Conservation (phyloP, 2,113 vertebrate genomes). For the Strix aluco region DNA sequence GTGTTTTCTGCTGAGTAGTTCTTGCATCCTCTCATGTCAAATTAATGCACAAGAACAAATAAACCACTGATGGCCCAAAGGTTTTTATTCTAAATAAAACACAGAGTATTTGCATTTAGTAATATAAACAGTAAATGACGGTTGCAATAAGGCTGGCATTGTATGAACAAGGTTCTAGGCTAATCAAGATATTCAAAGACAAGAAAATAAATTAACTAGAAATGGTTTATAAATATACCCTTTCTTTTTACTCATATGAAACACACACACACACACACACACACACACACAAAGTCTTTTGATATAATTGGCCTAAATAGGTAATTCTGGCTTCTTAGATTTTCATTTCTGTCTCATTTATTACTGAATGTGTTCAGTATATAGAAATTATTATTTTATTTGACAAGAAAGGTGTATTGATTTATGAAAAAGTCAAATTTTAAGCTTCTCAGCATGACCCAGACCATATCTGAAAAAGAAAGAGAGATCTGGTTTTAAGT, state of each 20-base stretch:
- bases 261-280: not conserved
- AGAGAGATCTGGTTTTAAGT: not conserved
- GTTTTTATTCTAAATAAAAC: constrained; percentile 15
- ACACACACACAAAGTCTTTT: not conserved
- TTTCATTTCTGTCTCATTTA: not conserved
- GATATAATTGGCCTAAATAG: not conserved
- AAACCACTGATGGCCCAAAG: not conserved
- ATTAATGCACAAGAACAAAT: not conserved
- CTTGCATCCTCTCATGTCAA: not conserved
- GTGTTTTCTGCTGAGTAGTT: not conserved
- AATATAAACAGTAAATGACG: not conserved
- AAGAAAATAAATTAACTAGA: not conserved
- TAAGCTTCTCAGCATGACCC: not conserved
- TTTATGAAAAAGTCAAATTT: not conserved
- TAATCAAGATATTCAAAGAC: not conserved
- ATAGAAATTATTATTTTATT: not conserved
- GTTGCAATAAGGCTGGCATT: not conserved
- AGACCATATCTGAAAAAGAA: not conserved
- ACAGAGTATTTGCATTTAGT: not conserved
- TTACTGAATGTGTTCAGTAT: not conserved
- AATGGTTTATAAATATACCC: not conserved
- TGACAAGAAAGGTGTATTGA: not conserved
- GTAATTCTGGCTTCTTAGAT: not conserved
- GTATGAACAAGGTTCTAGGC: not conserved
- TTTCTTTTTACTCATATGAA: not conserved